phyloP scores from a whole-genome alignment of 2,797 vertebrate genomes.

The Poliocrania exsul region DNA sequence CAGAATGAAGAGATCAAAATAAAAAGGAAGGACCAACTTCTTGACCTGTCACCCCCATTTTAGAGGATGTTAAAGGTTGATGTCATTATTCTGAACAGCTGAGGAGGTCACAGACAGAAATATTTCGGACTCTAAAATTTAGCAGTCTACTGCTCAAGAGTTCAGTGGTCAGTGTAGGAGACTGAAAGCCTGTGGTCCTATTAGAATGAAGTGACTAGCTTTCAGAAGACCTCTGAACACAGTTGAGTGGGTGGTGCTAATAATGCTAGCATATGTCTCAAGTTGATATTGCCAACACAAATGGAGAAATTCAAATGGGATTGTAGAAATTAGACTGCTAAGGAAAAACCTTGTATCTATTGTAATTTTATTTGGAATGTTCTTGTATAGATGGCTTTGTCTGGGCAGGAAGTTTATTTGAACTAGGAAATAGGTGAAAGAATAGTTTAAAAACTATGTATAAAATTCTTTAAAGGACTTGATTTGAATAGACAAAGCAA shows the following conservation, averaged over 20 bases:
- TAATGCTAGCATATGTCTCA: background rate
- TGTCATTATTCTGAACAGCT: background rate
- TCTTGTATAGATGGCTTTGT: background rate
- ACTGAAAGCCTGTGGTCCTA: rapidly evolving
- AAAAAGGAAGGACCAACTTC: background rate
- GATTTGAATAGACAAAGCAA: background rate
- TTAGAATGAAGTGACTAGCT: background rate
- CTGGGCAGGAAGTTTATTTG: background rate
- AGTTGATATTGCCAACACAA: background rate
- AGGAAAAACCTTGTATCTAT: background rate
- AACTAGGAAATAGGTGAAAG: background rate
- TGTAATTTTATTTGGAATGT: background rate
- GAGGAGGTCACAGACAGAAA: background rate
- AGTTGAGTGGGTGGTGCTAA: background rate
- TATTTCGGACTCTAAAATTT: background rate
- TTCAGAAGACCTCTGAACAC: background rate
- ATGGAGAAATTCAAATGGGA: background rate
- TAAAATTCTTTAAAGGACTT: background rate
- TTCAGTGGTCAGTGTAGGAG: background rate
- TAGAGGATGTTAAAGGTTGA: background rate
- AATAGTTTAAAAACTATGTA: background rate
- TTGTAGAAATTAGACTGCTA: background rate
- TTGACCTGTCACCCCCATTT: background rate
- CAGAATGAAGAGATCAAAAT: background rate
- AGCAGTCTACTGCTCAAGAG: background rate